Base-by-base conservation (phyloP, 2,113 vertebrate genomes). In the Callithrix jacchus region DNA sequence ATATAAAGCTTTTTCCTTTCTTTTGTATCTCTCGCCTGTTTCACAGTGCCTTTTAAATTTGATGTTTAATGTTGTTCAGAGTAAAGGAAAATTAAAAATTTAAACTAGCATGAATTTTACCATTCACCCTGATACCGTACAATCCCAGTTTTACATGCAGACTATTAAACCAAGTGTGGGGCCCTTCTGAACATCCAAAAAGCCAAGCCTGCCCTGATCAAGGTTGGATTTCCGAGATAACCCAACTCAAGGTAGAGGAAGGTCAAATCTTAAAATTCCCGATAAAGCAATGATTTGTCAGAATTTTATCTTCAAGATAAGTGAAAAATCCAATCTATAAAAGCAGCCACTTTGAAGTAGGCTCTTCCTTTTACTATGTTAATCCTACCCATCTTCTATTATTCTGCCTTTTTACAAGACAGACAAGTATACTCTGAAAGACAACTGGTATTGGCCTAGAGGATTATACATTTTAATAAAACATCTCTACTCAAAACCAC, bases 381-480 rank as follows among this genome's bases (percentile, higher is more conserved):
- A 96, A 96, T 92, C 64, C 12, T 94, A 30, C 42, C 68, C 1
- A 8, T 74, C 66, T 96, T 92, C 49, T 25, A 87, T 90, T 92
- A 89, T 84, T 88, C 88, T 94, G 30, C 8, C 89, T 96, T 96
- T 97, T 95, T 73, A 85, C 21, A 79, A 94, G 95, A 96, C 56
- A 87, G 13, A 94, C 94, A 94, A 87, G 52, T 66, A 82, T 85
- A 82, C 40, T 93, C 35, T 80, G 64, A 96, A 95, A 96, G 86
- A 91, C 47, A 96, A 96, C 70, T 47, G 42, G 83, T 56, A 89
- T 8, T 93, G 45, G 68, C 86, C 54, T 85, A 89, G 40, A 54
- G 40, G 3, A 89, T 84, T 94, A 96, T 73, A 95, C 89, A 95
- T 93, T 93, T 82, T 85, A 96, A 89, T 92, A 94, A 76, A 95